Evolutionary conservation across 2,797 vertebrate species (phyloP).

Genomic region (Hippocampus kuda): DNA sequence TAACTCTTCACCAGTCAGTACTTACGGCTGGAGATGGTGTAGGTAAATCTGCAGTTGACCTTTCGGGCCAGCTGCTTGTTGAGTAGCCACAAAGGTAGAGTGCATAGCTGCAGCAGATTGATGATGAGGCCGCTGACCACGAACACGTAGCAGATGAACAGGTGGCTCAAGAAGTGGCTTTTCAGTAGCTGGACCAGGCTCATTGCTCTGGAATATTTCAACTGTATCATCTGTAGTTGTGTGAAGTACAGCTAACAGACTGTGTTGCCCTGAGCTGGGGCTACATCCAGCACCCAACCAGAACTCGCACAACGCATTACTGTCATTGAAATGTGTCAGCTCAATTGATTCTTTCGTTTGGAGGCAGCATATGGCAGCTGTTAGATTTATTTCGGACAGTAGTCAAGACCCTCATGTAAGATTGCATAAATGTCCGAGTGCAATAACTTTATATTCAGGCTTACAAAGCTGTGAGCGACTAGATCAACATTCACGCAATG

Average conservation of each 20-base stretch:
- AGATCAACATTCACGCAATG: too few relatives aligned
- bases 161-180: constrained; percentile 83
- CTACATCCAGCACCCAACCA: too few relatives aligned
- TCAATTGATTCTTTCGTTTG: constrained; percentile 43
- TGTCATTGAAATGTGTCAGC: constrained; percentile 19
- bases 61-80: constrained; percentile 83
- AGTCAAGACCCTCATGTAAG: constrained; percentile 2
- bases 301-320: constrained; percentile 20
- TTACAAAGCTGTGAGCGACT: not conserved
- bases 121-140: constrained; percentile 82
- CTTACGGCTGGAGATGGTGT: constrained; percentile 91
- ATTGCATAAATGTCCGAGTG: not conserved
- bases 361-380: not conserved
- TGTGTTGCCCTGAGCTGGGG: not conserved
- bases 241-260: not conserved
- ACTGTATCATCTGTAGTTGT: not conserved
- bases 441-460: not conserved
- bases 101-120: constrained; percentile 84
- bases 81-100: constrained; percentile 80
- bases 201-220: constrained; percentile 64
- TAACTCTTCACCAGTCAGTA: constrained; percentile 12
- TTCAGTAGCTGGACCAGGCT: constrained; percentile 78
- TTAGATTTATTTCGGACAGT: constrained; percentile 3
- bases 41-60: constrained; percentile 85
- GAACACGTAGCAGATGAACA: constrained; percentile 89